These are phyloP conservation scores for Procambarus virginalis DNA, from an alignment of 1,140 invertebrate genomes.

Conservation along the genomic window DNA sequence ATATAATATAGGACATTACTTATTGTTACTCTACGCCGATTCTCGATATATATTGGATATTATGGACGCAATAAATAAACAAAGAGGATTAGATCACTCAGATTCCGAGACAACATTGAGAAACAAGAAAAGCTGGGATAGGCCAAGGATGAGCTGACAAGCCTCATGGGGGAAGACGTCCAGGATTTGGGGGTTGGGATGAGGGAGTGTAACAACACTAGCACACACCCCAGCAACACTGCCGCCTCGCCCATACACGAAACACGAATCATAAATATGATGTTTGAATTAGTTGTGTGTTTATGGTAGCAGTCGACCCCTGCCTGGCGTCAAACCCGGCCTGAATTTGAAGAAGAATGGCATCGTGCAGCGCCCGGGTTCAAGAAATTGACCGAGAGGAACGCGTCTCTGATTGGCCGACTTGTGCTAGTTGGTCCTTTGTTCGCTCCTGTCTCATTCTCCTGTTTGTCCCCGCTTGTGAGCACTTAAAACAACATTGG, in stretches of 20 bases:
- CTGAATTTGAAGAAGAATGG: conserved; percentile 44
- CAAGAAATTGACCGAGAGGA: not conserved
- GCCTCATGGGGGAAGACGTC: not conserved
- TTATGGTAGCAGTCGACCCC: not conserved
- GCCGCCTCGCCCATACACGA: too few species aligned
- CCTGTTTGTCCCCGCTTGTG: too few species aligned
- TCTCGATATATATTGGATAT: not conserved
- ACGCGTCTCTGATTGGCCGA: not conserved
- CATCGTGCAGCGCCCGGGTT: conserved; percentile 53
- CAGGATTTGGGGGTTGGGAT: too few species aligned
- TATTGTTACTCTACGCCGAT: not conserved
- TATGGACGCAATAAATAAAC: not conserved
- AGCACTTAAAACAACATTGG: too few species aligned
- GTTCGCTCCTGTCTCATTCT: not conserved
- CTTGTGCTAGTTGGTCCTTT: not conserved
- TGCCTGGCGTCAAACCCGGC: conserved; percentile 43
- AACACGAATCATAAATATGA: too few species aligned
- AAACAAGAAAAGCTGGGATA: conserved; percentile 59
- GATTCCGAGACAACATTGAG: conserved; percentile 54
- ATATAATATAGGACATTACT: not conserved
- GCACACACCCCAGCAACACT: too few species aligned
- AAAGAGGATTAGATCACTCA: conserved; percentile 45
- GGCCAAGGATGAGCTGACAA: conserved; percentile 26
- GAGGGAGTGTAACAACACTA: too few species aligned
- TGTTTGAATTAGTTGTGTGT: not conserved